phyloP scores from a whole-genome alignment of 2,797 vertebrate genomes.

The Clamator glandarius region DNA sequence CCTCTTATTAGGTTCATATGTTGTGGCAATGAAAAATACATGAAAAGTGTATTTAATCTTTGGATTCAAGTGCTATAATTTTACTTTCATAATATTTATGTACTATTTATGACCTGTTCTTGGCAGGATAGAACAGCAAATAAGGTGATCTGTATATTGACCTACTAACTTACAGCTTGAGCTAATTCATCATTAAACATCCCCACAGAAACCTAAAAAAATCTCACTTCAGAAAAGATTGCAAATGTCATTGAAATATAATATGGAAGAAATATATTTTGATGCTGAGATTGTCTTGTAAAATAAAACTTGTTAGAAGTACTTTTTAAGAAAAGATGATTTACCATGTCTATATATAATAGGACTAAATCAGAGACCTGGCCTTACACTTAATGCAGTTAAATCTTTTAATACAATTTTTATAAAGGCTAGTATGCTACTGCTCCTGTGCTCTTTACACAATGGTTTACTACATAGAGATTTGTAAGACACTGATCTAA shows the following conservation, averaged over 20 bases:
- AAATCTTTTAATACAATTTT: not conserved
- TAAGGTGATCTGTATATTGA: not conserved
- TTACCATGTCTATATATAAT: not conserved
- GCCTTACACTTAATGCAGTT: not conserved
- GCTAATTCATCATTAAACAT: not conserved
- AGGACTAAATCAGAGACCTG: not conserved
- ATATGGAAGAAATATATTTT: not conserved
- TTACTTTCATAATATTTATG: not conserved
- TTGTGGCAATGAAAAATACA: not conserved
- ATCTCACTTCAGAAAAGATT: not conserved
- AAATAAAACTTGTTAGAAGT: not conserved
- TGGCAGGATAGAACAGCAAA: not conserved
- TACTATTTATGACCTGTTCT: not conserved
- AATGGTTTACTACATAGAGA: not conserved
- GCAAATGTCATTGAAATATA: not conserved
- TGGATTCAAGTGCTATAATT: not conserved
- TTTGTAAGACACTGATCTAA: not conserved
- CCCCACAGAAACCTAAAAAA: fast-evolving
- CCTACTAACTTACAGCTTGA: not conserved
- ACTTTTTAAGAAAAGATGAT: not conserved
- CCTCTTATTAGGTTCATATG: not conserved
- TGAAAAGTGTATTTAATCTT: not conserved
- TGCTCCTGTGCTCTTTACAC: not conserved
- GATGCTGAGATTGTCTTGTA: not conserved
- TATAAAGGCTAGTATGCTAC: not conserved